Evolutionary conservation across 1,140 invertebrate genomes (phyloP).

Genomic region (Teleopsis dalmanni): DNA sequence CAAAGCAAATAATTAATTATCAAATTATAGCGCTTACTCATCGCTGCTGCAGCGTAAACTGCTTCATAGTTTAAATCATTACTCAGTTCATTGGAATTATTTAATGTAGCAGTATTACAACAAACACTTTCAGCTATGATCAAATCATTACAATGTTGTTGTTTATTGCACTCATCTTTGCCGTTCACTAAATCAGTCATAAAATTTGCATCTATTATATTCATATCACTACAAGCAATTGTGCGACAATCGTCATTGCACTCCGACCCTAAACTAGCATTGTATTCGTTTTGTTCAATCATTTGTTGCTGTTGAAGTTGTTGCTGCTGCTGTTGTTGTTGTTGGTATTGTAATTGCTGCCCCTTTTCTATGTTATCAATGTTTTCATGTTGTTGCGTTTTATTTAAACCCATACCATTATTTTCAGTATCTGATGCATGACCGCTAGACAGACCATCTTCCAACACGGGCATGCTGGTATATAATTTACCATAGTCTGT

Average conservation of each 20-base stretch:
- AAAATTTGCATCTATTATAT: slow-evolving; percentile 12
- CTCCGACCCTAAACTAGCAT: slow-evolving; percentile 14
- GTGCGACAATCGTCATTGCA: slow-evolving; percentile 9
- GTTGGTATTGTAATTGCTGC: slow-evolving; percentile 6
- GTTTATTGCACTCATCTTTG: slow-evolving; percentile 2
- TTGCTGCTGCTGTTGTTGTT: slow-evolving; percentile 13
- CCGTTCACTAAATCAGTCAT: slow-evolving; percentile 21
- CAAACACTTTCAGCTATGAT: slow-evolving; percentile 8
- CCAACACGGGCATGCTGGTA: slow-evolving; percentile 83
- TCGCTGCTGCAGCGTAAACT: slow-evolving; percentile 9
- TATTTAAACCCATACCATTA: slow-evolving; percentile 47
- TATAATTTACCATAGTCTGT: slow-evolving; percentile 39
- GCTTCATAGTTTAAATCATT: slow-evolving; percentile 14
- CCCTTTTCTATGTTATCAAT: slow-evolving; percentile 2
- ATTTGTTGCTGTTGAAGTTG: slow-evolving; percentile 17
- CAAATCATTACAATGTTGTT: slow-evolving; percentile 12
- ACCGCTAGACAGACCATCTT: slow-evolving; percentile 86
- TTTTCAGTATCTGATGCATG: slow-evolving; percentile 89
- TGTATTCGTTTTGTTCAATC: slow-evolving; percentile 28
- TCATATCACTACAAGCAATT: neutral
- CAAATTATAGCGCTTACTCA: slow-evolving; percentile 3
- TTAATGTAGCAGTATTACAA: slow-evolving; percentile 10
- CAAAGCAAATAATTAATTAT: neutral
- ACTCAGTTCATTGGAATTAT: slow-evolving; percentile 10
- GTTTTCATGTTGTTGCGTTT: slow-evolving; percentile 20